phyloP scores from a whole-genome alignment of 2,888 invertebrate species.

The Caenorhabditis japonica region DNA sequence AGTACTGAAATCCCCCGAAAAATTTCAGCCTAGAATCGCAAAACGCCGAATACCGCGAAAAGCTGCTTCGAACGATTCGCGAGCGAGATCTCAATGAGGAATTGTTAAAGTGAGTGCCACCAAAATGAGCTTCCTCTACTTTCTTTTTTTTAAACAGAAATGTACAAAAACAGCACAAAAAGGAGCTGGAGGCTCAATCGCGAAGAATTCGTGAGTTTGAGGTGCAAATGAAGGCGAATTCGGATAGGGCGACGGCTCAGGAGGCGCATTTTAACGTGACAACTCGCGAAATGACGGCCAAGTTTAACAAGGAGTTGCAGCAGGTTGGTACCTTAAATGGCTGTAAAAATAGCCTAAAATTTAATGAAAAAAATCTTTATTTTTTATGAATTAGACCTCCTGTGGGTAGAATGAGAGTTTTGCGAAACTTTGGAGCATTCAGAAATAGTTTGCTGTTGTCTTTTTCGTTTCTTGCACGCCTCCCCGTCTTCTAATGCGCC shows the following conservation, averaged over 20 bases:
- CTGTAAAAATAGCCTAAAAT: no score
- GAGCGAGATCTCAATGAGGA: conserved; percentile 64
- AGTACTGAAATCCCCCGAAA: no score
- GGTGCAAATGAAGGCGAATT: conserved; percentile 62
- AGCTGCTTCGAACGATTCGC: conserved; percentile 60
- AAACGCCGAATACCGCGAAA: conserved; percentile 69
- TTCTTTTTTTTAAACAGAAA: conserved; percentile 44
- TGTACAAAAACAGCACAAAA: conserved; percentile 52
- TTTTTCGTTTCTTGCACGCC: no score
- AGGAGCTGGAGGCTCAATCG: conserved; percentile 54
- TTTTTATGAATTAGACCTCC: no score
- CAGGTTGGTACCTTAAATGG: conserved; percentile 52
- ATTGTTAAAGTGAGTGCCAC: conserved; percentile 42
- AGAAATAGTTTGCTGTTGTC: no score
- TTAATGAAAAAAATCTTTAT: no score
- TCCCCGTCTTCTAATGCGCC: no score
- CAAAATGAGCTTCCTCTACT: not conserved
- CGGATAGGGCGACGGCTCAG: conserved; percentile 65
- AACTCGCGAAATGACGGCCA: conserved; percentile 55
- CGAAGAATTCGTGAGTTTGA: conserved; percentile 61
- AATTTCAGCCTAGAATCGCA: conserved; percentile 65
- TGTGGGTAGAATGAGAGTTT: no score
- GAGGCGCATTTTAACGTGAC: conserved; percentile 67
- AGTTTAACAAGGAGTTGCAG: conserved; percentile 58
- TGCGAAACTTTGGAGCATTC: no score